Conservation (phyloP, 2,888 invertebrate species). For the Scrobipalpa costella region DNA sequence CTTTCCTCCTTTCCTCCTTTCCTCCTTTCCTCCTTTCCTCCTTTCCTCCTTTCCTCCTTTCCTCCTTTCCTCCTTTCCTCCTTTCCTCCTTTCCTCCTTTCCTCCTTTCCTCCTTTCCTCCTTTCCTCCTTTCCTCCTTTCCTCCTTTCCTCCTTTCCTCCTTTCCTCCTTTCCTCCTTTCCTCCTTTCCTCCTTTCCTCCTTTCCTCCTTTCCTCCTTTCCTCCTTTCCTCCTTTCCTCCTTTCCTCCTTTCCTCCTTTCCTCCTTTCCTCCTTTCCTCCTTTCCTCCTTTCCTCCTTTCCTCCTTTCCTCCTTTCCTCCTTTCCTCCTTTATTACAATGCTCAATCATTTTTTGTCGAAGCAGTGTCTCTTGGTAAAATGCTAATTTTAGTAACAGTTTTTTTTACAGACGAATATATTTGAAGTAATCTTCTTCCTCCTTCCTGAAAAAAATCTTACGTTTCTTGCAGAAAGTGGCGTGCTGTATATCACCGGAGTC, state of each 20-base stretch:
- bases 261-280: neutral
- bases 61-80: neutral
- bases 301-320: neutral
- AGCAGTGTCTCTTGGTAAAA: too few relatives aligned
- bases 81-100: neutral
- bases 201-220: neutral
- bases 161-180: neutral
- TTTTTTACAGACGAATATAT: too few relatives aligned
- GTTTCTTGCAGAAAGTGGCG: constrained; percentile 80
- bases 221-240: neutral
- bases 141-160: neutral
- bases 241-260: neutral
- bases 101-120: neutral
- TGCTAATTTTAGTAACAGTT: too few relatives aligned
- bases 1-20: neutral
- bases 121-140: neutral
- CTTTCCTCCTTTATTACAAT: neutral
- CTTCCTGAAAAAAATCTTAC: too few relatives aligned
- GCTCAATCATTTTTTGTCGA: neutral
- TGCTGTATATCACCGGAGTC: constrained; percentile 84
- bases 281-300: neutral
- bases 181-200: neutral
- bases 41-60: neutral
- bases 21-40: neutral
- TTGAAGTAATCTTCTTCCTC: too few relatives aligned